These are phyloP conservation scores for Parnassius glacialis DNA, from an alignment of 2,888 invertebrate species.

Conservation along the genomic window DNA sequence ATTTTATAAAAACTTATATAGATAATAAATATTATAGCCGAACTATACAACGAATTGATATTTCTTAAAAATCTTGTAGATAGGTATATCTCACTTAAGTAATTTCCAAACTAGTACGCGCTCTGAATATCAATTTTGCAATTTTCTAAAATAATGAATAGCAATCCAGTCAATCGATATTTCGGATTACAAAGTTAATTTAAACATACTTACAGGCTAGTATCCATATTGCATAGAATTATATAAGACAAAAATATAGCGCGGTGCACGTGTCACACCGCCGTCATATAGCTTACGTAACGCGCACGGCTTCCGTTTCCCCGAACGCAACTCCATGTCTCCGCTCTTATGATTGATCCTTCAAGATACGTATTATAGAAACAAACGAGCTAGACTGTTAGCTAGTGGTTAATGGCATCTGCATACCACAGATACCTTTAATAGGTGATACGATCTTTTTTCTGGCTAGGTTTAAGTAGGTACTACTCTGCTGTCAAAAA, in stretches of 20 bases:
- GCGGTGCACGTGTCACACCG: conserved; percentile 37
- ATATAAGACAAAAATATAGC: conserved; percentile 39
- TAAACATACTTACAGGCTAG: conserved; percentile 7
- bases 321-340: conserved; percentile 14
- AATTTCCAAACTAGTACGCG: no score
- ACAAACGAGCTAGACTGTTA: no score
- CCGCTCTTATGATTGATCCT: conserved; percentile 13
- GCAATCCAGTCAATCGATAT: conserved; percentile 5
- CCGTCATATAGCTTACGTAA: conserved; percentile 28
- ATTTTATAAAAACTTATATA: no score
- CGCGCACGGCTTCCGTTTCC: conserved; percentile 13
- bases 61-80: no score
- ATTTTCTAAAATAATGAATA: neutral
- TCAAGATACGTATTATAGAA: neutral
- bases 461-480: no score
- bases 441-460: no score
- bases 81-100: no score
- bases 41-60: no score
- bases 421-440: no score
- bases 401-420: no score
- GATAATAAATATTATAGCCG: no score
- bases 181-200: neutral
- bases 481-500: no score
- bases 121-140: neutral
- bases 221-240: conserved; percentile 11